A percentile compares a stretch with the other conserved stretches of the same genome.
Evolutionary conservation across 2,797 vertebrate species (phyloP).

Genomic region (Molossus alvarezi): DNA sequence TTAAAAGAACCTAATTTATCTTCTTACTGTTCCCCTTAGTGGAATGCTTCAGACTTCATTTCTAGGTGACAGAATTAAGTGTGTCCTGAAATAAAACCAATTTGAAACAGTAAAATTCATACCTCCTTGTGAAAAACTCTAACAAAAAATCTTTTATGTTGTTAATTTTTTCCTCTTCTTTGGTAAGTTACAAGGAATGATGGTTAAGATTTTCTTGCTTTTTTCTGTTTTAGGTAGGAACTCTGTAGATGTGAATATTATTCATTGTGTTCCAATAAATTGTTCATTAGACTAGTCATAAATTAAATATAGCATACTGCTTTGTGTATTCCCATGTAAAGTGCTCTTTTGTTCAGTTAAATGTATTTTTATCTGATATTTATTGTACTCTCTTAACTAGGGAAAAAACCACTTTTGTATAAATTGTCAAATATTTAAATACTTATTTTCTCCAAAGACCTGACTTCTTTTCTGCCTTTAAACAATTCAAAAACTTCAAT

Average conservation of each 20-base stretch:
- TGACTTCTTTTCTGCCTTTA: slow-evolving; percentile 56
- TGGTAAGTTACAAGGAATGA: slow-evolving; percentile 37
- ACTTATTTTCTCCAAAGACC: slow-evolving; percentile 51
- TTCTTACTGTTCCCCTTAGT: neutral
- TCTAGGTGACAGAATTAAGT: slow-evolving; percentile 41
- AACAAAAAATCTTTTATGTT: neutral
- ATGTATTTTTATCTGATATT: slow-evolving; percentile 71
- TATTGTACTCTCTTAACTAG: slow-evolving; percentile 58
- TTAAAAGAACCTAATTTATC: slow-evolving; percentile 7
- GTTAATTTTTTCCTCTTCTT: neutral
- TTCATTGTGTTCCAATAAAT: slow-evolving; percentile 57
- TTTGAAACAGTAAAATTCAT: neutral
- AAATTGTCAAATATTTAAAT: slow-evolving; percentile 72
- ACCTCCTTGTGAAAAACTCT: slow-evolving; percentile 37
- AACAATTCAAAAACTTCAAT: slow-evolving; percentile 32
- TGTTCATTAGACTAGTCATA: slow-evolving; percentile 52
- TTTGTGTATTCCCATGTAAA: slow-evolving; percentile 54
- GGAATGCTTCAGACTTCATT: slow-evolving; percentile 57
- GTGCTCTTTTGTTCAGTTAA: slow-evolving; percentile 67
- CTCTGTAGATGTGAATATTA: slow-evolving; percentile 7
- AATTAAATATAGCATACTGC: slow-evolving; percentile 45
- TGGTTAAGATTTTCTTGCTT: slow-evolving; percentile 61
- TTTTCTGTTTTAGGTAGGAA: slow-evolving; percentile 50
- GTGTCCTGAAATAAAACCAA: slow-evolving; percentile 10
- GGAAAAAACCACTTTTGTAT: neutral